phyloP scores from a whole-genome alignment of 2,113 vertebrate species.

The Hylia prasina region DNA sequence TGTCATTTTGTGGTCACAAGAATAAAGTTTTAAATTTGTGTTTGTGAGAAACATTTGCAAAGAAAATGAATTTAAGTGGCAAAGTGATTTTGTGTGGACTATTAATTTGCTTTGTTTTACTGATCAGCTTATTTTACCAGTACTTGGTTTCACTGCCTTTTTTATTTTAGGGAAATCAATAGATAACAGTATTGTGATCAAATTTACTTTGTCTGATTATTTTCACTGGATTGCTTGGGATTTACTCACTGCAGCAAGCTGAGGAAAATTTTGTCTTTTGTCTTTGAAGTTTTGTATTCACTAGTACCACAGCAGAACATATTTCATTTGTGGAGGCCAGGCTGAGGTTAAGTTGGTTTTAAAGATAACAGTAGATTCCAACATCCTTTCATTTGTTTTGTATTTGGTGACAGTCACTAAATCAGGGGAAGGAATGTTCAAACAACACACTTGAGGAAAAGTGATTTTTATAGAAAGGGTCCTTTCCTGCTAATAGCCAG shows the following conservation, averaged over 20 bases:
- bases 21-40: slow-evolving; percentile 2
- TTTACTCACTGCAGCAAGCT: not conserved
- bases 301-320: slow-evolving; percentile 19
- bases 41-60: not conserved
- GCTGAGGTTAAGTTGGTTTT: slow-evolving; percentile 68
- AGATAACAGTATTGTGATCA: not conserved
- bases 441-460: slow-evolving; percentile 79
- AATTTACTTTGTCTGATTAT: not conserved
- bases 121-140: not conserved
- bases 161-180: not conserved
- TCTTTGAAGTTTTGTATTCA: slow-evolving; percentile 16
- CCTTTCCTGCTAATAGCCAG: slow-evolving; percentile 76
- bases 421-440: slow-evolving; percentile 80
- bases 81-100: not conserved
- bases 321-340: slow-evolving; percentile 31
- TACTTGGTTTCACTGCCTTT: not conserved
- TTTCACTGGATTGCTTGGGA: not conserved
- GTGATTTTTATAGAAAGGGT: slow-evolving; percentile 75
- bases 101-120: not conserved
- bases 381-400: slow-evolving; percentile 74
- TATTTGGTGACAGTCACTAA: slow-evolving; percentile 79
- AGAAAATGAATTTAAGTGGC: slow-evolving; percentile 5
- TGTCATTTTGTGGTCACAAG: not conserved
- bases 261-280: not conserved
- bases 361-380: slow-evolving; percentile 75